These are phyloP conservation scores for Oegoconia quadripuncta DNA, from an alignment of 2,888 invertebrate genomes.

Conservation along the genomic window DNA sequence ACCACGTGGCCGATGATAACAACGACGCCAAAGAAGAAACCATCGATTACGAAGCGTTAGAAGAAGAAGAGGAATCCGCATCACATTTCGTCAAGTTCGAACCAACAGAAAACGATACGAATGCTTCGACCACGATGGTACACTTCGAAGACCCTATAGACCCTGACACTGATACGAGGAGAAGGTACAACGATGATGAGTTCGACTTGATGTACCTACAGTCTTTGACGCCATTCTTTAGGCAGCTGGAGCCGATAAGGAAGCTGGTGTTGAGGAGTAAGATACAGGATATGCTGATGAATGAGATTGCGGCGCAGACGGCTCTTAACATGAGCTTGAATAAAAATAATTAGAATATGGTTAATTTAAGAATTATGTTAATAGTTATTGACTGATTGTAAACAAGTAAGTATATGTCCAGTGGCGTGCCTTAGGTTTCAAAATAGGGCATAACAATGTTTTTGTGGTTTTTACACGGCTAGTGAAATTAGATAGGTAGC, in stretches of 20 bases:
- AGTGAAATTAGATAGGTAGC: too few species aligned
- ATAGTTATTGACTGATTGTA: too few species aligned
- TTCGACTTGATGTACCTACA: constrained; percentile 51
- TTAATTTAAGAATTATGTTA: too few species aligned
- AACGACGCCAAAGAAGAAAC: constrained; percentile 10
- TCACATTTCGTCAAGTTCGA: constrained; percentile 3
- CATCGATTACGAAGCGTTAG: neutral
- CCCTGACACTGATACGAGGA: constrained; percentile 26
- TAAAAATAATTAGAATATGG: too few species aligned
- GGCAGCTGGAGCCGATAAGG: constrained; percentile 40
- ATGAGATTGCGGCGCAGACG: constrained; percentile 35
- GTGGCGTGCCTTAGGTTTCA: too few species aligned
- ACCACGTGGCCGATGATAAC: neutral
- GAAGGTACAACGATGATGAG: constrained; percentile 29
- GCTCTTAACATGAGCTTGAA: neutral
- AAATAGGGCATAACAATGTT: too few species aligned
- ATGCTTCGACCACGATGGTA: constrained; percentile 10
- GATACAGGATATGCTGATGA: constrained; percentile 49
- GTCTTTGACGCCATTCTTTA: constrained; percentile 48
- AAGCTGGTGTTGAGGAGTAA: constrained; percentile 47
- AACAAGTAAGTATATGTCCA: too few species aligned
- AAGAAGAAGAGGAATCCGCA: constrained; percentile 5
- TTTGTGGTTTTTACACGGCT: too few species aligned
- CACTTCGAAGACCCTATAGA: constrained; percentile 3
- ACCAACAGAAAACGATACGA: constrained; percentile 13